Conservation (phyloP, 1,140 invertebrate genomes). For the Drosophila funebris region DNA sequence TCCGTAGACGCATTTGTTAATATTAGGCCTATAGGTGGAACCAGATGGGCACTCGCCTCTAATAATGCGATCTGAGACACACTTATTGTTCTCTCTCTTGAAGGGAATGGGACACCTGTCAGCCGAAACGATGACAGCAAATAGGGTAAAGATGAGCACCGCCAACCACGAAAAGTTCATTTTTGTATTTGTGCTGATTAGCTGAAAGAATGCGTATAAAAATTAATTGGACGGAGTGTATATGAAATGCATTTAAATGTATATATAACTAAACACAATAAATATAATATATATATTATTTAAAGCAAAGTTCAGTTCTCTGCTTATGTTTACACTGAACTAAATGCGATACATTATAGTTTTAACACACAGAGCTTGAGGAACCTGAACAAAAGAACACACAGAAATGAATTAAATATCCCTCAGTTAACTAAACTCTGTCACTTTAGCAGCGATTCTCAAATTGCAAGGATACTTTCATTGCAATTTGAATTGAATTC, state of each 20-base stretch:
- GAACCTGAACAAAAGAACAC: no score
- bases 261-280: background rate
- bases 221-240: background rate
- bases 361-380: no score
- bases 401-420: no score
- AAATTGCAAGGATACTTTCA: no score
- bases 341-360: background rate
- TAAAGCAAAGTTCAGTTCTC: no score
- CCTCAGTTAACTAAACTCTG: background rate
- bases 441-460: background rate
- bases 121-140: constrained; percentile 57
- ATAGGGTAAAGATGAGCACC: constrained; percentile 62
- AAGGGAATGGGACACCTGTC: constrained; percentile 53
- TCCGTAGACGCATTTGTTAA: constrained; percentile 67
- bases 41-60: constrained; percentile 60
- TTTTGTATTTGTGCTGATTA: background rate
- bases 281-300: background rate
- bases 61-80: constrained; percentile 51
- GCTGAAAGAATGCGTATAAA: background rate
- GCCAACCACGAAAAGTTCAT: constrained; percentile 78
- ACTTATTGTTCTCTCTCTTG: constrained; percentile 19
- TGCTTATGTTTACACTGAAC: no score
- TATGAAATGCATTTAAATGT: background rate
- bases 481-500: background rate
- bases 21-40: constrained; percentile 50